Percentiles rank a stretch among this genome's conserved stretches.
Conservation (phyloP, 2,113 vertebrate species). For the Nettapus auritus region DNA sequence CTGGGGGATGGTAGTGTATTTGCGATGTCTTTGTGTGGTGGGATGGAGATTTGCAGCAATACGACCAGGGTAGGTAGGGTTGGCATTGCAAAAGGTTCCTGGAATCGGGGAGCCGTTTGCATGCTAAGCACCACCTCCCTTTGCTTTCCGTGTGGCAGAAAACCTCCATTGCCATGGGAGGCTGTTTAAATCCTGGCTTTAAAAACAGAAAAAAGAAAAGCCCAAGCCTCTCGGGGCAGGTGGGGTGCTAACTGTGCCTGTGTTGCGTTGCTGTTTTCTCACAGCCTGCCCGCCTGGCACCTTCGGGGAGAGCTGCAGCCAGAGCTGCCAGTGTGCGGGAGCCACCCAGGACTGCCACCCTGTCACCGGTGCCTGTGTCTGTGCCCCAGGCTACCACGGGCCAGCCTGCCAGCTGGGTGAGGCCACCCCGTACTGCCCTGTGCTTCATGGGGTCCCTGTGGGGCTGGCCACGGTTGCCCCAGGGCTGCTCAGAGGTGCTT, state of each 20-base stretch:
- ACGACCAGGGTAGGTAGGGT: neutral
- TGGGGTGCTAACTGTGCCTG: accelerated
- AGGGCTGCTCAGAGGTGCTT: no score
- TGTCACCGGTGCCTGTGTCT: slow-evolving; percentile 84
- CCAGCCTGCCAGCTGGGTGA: slow-evolving; percentile 81
- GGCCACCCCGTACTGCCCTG: neutral
- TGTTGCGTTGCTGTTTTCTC: neutral
- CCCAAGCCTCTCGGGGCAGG: neutral
- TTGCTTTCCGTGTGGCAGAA: neutral
- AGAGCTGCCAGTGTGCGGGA: slow-evolving; percentile 82
- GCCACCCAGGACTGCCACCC: slow-evolving; percentile 89
- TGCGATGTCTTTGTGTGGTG: neutral
- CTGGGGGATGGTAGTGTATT: neutral
- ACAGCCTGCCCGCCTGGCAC: slow-evolving; percentile 87
- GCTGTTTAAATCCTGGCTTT: neutral
- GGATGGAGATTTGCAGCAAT: neutral
- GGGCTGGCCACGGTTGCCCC: neutral
- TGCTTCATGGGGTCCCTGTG: no score
- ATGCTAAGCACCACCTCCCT: neutral
- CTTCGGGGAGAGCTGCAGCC: slow-evolving; percentile 82
- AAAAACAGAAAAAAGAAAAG: neutral
- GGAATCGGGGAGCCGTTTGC: neutral
- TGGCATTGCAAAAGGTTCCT: neutral
- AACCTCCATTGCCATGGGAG: neutral
- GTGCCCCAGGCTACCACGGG: slow-evolving; percentile 84